Evolutionary conservation across 2,797 vertebrate species (phyloP), one percentile per base, ranked within the genome.

Genomic region (Pygocentrus nattereri): DNA sequence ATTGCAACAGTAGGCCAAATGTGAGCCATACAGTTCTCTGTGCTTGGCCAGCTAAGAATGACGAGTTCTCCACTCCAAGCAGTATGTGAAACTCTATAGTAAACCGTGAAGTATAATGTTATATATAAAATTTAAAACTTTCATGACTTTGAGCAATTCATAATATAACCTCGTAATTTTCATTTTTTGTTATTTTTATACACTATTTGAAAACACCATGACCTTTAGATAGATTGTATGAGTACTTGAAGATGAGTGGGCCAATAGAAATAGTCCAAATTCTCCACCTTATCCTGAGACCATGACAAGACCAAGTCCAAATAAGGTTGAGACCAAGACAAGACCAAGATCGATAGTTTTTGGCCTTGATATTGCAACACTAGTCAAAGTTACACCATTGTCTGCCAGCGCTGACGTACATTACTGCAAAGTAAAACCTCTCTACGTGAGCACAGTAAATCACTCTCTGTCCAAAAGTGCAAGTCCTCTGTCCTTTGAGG

Each of bases 401-500:
- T 88, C 89, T 91, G 89, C 87, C 92, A 85, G 86, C 87, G 88
- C 86, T 65, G 19, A 21, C 23, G 10, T 58, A 27, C 27, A 67
- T 67, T 0, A 77, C 62, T 65, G 25, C 25, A 59, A 3, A 67
- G 25, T 23, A 69, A 77, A 56, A 31, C 49, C 8, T 71, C 65
- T 70, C 47, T 67, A 65, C 76, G 52, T 74, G 50, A 49, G 41
- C 54, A 64, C 44, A 19, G 23, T 70, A 77, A 84, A 76, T 74
- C 62, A 78, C 34, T 56, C 85, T 15, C 58, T 88, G 88, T 90
- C 86, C 79, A 62, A 67, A 59, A 64, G 41, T 44, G n/a, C 74
- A 71, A 83, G 61, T 79, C 65, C 59, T 59, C 79, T 69, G 68
- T 49, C 44, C 82, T 86, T 72, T 87, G 67, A 83, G 72, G 79